Evolutionary conservation across 2,113 vertebrate genomes (phyloP), one percentile per base, ranked within the genome.

Genomic region (Zootoca vivipara): DNA sequence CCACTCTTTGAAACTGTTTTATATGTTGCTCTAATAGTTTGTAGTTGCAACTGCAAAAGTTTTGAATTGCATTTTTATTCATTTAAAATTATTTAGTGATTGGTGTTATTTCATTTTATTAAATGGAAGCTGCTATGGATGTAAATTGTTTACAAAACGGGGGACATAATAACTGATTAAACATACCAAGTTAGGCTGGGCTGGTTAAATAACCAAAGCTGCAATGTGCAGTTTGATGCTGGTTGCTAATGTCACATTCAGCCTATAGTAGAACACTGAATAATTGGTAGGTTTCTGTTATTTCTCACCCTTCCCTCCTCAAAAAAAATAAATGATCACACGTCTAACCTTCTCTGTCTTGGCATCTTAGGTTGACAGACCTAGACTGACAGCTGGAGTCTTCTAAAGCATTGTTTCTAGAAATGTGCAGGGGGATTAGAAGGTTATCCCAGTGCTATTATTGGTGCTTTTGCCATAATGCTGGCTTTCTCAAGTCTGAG

Each of bases 371-470:
- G 79, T 46, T 62, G 80, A 73, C 35, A 77, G 80, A 42, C n/a
- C 73, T 13, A 72, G 46, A 58, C 64, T 77, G 79, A 83, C 65
- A 58, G 46, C 64, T 83, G 72, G 52, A 78, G 74, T 38, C 30
- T 38, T 79, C 73, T 52, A 72, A 83, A 73, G 40, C 1, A 15
- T 52, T 79, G 6, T 30, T 64, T 72, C 74, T 67, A 28, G 40
- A 78, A 86, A 86, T 26, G 67, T 72, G 33, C 72, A 38, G 46
- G 46, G 65, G 80, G 72, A 78, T 87, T 87, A 64, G 78, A 86
- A 87, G 80, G 73, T 72, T 87, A 70, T 72, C 22, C 12, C 35
- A 83, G 80, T 33, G 58, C 62, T 77, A 3, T 78, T 67, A n/a
- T 52, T 38, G n/a, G 58, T 46, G 62, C 64, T 67, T 78, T 52